These are phyloP conservation scores for Achroia grisella DNA, from an alignment of 1,140 invertebrate species.

Conservation along the genomic window DNA sequence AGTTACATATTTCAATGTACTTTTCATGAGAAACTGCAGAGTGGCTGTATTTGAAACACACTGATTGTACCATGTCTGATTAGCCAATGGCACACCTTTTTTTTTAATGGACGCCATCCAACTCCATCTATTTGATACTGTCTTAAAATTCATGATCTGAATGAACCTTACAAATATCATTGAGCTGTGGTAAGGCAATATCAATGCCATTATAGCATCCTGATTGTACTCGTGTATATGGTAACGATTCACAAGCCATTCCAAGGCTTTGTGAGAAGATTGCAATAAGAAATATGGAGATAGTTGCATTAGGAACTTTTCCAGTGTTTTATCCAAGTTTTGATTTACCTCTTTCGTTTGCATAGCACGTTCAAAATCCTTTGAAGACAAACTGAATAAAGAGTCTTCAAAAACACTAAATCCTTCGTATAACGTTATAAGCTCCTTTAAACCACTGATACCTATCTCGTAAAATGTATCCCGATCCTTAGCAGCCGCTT, in stretches of 20 bases:
- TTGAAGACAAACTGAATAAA: constrained; percentile 84
- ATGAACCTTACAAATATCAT: constrained; percentile 89
- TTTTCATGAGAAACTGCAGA: constrained; percentile 83
- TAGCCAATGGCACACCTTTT: constrained; percentile 80
- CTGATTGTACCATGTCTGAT: constrained; percentile 82
- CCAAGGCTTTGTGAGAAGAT: constrained; percentile 90
- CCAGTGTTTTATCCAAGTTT: constrained; percentile 84
- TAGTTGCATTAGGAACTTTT: constrained; percentile 85
- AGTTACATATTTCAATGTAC: constrained; percentile 78
- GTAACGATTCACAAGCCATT: constrained; percentile 94
- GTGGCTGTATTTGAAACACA: constrained; percentile 80
- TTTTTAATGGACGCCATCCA: constrained; percentile 86
- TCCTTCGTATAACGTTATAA: constrained; percentile 80
- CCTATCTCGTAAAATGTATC: constrained; percentile 91
- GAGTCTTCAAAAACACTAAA: constrained; percentile 84
- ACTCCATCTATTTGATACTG: constrained; percentile 80
- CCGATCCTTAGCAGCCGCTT: constrained; percentile 88
- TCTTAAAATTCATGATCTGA: constrained; percentile 82
- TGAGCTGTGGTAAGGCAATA: constrained; percentile 94
- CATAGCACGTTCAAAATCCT: constrained; percentile 86
- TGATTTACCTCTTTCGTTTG: constrained; percentile 84
- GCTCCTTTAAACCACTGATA: constrained; percentile 86
- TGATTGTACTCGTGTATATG: constrained; percentile 92
- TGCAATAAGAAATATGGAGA: constrained; percentile 92
- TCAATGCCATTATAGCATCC: constrained; percentile 84